Percentiles rank a stretch among this genome's conserved stretches.
These are phyloP conservation scores for Eriosoma lanigerum DNA, from an alignment of 1,140 invertebrate species.

Conservation along the genomic window DNA sequence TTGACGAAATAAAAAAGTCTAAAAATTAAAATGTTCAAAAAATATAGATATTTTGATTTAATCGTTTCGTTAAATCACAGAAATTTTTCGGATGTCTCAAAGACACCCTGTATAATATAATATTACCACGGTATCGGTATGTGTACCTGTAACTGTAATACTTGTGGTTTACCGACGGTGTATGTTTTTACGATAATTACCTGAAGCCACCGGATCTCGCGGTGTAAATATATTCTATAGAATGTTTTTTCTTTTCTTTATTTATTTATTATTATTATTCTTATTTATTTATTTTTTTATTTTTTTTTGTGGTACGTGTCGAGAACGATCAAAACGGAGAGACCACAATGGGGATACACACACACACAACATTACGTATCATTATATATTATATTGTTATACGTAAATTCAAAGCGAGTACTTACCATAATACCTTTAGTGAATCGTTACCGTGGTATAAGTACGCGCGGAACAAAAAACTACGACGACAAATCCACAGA, in stretches of 20 bases:
- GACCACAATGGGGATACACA: slow-evolving; percentile 23
- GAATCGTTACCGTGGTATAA: too few relatives aligned
- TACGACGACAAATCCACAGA: slow-evolving; percentile 21
- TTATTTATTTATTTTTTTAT: not conserved
- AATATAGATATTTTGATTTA: too few relatives aligned
- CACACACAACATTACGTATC: not conserved
- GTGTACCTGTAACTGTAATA: too few relatives aligned
- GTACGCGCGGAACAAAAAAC: slow-evolving; percentile 11
- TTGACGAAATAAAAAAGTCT: too few relatives aligned
- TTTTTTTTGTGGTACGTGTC: slow-evolving; percentile 34
- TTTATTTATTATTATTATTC: too few relatives aligned
- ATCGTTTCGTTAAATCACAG: too few relatives aligned
- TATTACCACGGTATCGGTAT: too few relatives aligned
- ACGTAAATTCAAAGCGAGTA: slow-evolving; percentile 18
- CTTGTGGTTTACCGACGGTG: slow-evolving; percentile 9
- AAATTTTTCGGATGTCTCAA: too few relatives aligned
- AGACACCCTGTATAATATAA: too few relatives aligned
- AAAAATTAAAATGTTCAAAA: too few relatives aligned
- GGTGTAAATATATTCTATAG: not conserved
- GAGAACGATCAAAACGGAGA: slow-evolving; percentile 25
- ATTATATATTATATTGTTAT: too few relatives aligned
- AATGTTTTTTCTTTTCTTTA: not conserved
- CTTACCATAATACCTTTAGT: not conserved
- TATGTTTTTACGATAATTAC: slow-evolving; percentile 3
- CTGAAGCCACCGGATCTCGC: slow-evolving; percentile 14